Percentiles rank a stretch among this genome's conserved stretches.
These are phyloP conservation scores for Apostichopus californicus DNA, from an alignment of 35 echinoderm and acorn worm species.

Conservation along the genomic window DNA sequence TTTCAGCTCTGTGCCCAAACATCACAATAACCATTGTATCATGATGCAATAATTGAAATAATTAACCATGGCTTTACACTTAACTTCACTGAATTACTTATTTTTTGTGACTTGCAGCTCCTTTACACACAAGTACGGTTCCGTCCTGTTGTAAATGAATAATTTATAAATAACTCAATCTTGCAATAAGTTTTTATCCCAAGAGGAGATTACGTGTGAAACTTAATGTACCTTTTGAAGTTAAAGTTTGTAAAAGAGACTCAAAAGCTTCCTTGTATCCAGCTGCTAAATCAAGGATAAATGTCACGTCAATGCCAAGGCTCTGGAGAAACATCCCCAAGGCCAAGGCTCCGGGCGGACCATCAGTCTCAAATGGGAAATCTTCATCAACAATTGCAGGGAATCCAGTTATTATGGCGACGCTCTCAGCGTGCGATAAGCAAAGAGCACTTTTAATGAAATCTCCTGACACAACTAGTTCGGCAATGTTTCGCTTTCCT, in stretches of 20 bases:
- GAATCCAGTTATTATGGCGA: slow-evolving; percentile 82
- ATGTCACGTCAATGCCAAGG: slow-evolving; percentile 64
- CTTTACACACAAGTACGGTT: too few species aligned
- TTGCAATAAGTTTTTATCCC: too few species aligned
- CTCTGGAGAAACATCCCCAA: slow-evolving; percentile 78
- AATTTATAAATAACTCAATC: too few species aligned
- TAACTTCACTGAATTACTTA: too few species aligned
- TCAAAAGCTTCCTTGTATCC: slow-evolving; percentile 58
- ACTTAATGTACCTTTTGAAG: slow-evolving; percentile 71
- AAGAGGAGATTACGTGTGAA: too few species aligned
- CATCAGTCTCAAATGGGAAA: slow-evolving; percentile 77
- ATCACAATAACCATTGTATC: too few species aligned
- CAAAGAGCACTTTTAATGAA: slow-evolving; percentile 81
- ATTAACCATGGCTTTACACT: too few species aligned
- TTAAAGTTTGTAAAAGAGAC: slow-evolving; percentile 39
- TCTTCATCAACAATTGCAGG: slow-evolving; percentile 58
- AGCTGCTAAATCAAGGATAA: slow-evolving; percentile 61
- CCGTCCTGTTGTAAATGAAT: too few species aligned
- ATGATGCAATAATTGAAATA: too few species aligned
- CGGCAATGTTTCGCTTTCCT: slow-evolving; percentile 72
- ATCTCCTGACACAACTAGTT: slow-evolving; percentile 70
- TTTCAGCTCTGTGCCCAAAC: too few species aligned
- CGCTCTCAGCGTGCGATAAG: slow-evolving; percentile 79
- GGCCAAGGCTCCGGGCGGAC: slow-evolving; percentile 74
- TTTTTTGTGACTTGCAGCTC: too few species aligned